Percentiles rank a stretch among this genome's conserved stretches.
These are phyloP conservation scores for Oasisia sp. DNA, from an alignment of 2,888 invertebrate genomes.

Conservation along the genomic window DNA sequence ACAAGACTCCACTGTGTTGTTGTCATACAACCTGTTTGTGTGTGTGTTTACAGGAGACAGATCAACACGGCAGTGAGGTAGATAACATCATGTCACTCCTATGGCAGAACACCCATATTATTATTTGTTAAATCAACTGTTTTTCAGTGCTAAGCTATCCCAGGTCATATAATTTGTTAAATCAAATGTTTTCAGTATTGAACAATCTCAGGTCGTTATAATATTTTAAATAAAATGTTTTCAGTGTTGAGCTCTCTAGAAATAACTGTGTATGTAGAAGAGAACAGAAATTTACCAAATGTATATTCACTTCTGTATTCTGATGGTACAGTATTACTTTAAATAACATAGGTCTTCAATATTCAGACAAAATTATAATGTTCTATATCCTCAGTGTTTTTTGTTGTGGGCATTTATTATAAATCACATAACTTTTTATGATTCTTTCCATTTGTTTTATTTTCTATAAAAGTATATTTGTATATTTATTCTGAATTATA, in stretches of 20 bases:
- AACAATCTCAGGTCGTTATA: no score
- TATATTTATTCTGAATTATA: neutral
- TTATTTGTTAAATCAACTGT: neutral
- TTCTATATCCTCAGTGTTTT: neutral
- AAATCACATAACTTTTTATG: neutral
- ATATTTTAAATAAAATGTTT: neutral
- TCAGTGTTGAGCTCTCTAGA: neutral
- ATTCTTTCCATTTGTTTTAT: neutral
- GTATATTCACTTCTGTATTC: neutral
- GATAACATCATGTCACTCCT: neutral
- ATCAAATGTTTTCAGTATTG: neutral
- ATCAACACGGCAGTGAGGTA: conserved; percentile 40
- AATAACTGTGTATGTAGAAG: neutral
- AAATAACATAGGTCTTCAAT: neutral
- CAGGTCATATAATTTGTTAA: neutral
- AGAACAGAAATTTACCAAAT: neutral
- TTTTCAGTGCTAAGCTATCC: neutral
- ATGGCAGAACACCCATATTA: neutral
- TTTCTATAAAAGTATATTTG: neutral
- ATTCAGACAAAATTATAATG: neutral
- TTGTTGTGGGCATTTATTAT: neutral
- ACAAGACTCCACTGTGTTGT: neutral
- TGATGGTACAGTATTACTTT: neutral
- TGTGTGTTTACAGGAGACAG: conserved; percentile 32
- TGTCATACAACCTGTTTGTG: neutral